Conservation (phyloP, 2,797 vertebrate species). For the Scyliorhinus canicula region DNA sequence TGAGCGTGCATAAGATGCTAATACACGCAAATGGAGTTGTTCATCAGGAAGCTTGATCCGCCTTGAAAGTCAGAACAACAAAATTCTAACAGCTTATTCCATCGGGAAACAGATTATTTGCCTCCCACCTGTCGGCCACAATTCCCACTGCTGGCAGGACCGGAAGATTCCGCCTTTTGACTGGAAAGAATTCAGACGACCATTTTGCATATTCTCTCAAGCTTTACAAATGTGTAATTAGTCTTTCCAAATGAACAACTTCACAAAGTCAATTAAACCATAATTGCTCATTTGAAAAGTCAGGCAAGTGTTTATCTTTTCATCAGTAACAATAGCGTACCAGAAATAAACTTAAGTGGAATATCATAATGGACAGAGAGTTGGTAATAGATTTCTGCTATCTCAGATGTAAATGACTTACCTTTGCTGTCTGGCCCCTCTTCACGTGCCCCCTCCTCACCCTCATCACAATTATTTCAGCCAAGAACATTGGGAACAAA, state of each 20-base stretch:
- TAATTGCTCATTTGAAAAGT: constrained; percentile 10
- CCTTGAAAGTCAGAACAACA: no score
- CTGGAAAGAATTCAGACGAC: neutral
- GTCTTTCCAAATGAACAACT: constrained; percentile 16
- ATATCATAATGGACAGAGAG: neutral
- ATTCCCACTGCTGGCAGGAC: no score
- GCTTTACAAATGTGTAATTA: neutral
- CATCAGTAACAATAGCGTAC: constrained; percentile 12
- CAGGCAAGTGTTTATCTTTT: neutral
- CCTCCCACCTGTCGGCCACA: no score
- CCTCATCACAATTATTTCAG: neutral
- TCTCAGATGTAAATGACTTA: neutral
- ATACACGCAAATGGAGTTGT: no score
- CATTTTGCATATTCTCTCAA: neutral
- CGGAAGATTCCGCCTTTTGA: neutral
- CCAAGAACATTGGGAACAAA: neutral
- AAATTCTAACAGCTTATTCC: no score
- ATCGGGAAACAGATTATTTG: no score
- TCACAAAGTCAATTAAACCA: constrained; percentile 2
- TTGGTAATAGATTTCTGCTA: neutral
- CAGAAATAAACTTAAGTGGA: neutral
- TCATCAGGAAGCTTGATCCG: no score
- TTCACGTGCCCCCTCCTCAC: neutral
- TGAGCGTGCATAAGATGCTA: no score
- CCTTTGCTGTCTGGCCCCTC: neutral